phyloP scores from a whole-genome alignment of 2,888 invertebrate genomes.

The Notodonta dromedarius region DNA sequence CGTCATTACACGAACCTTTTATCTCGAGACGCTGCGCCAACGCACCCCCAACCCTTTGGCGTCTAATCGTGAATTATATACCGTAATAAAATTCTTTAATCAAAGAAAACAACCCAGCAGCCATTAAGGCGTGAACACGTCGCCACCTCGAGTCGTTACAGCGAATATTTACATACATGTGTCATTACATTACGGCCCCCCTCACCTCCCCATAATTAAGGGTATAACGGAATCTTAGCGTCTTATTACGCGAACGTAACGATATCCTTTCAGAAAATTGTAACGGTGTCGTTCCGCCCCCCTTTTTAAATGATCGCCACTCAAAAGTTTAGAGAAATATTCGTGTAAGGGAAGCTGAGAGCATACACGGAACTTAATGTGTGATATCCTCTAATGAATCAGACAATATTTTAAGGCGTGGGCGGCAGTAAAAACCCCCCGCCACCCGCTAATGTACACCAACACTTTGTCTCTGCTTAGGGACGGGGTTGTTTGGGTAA shows the following conservation, averaged over 20 bases:
- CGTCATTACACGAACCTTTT: slow-evolving; percentile 78
- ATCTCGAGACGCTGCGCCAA: slow-evolving; percentile 64
- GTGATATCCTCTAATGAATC: slow-evolving; percentile 84
- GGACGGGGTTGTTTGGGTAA: slow-evolving; percentile 72
- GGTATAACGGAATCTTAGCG: slow-evolving; percentile 84
- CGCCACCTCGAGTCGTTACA: slow-evolving; percentile 80
- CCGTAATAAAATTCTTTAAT: slow-evolving; percentile 84
- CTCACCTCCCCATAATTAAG: slow-evolving; percentile 72
- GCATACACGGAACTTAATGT: slow-evolving; percentile 81
- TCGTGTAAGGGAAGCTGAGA: slow-evolving; percentile 62
- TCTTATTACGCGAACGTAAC: slow-evolving; percentile 83
- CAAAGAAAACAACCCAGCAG: slow-evolving; percentile 82
- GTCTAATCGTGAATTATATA: slow-evolving; percentile 84
- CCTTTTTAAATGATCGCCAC: slow-evolving; percentile 68
- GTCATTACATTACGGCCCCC: slow-evolving; percentile 72
- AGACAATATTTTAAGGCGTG: slow-evolving; percentile 84
- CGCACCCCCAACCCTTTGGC: slow-evolving; percentile 74
- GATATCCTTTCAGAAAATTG: slow-evolving; percentile 84
- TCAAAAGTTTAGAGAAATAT: slow-evolving; percentile 67
- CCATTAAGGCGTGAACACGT: slow-evolving; percentile 80
- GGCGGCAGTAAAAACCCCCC: slow-evolving; percentile 79
- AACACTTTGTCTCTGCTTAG: slow-evolving; percentile 77
- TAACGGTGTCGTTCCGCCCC: slow-evolving; percentile 76
- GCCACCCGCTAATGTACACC: slow-evolving; percentile 78
- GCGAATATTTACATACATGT: slow-evolving; percentile 83